Percentiles rank a stretch among this genome's conserved stretches.
Conservation (phyloP, 1,140 invertebrate species). For the Notospermus geniculatus region DNA sequence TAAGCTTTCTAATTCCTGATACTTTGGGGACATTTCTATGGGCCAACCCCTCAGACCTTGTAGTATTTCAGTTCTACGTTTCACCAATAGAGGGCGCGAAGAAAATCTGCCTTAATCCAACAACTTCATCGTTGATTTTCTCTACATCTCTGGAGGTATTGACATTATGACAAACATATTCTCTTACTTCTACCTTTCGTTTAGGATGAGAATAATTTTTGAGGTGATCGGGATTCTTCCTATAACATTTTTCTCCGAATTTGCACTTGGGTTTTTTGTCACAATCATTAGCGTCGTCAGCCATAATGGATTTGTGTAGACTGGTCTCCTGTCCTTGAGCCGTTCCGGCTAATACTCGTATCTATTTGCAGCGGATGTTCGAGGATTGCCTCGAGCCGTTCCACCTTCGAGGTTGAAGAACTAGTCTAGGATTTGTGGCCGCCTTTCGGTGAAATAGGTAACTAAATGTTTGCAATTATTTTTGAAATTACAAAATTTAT, state of each 20-base stretch:
- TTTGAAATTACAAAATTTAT: too few relatives aligned
- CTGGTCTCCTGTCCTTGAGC: too few relatives aligned
- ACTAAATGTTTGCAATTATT: too few relatives aligned
- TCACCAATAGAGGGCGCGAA: not conserved
- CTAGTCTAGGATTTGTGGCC: too few relatives aligned
- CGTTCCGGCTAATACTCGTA: too few relatives aligned
- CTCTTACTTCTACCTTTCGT: conserved; percentile 21
- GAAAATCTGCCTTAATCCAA: not conserved
- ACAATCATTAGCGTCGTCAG: not conserved
- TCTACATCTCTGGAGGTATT: conserved; percentile 12
- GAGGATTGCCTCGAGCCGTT: too few relatives aligned
- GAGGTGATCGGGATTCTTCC: conserved; percentile 76
- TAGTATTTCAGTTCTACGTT: not conserved
- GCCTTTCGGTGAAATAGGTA: too few relatives aligned
- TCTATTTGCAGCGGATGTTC: too few relatives aligned
- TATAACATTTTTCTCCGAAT: conserved; percentile 79
- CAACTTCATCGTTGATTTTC: not conserved
- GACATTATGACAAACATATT: not conserved
- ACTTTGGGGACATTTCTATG: not conserved
- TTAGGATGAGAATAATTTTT: conserved; percentile 74
- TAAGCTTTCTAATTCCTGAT: not conserved
- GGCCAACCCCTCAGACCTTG: not conserved
- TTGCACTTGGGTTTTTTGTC: conserved; percentile 63
- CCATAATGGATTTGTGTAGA: too few relatives aligned
- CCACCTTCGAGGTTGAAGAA: too few relatives aligned